Evolutionary conservation across 1,140 invertebrate genomes (phyloP), one percentile per base, ranked within the genome.

Genomic region (Drosophila bifasciata): DNA sequence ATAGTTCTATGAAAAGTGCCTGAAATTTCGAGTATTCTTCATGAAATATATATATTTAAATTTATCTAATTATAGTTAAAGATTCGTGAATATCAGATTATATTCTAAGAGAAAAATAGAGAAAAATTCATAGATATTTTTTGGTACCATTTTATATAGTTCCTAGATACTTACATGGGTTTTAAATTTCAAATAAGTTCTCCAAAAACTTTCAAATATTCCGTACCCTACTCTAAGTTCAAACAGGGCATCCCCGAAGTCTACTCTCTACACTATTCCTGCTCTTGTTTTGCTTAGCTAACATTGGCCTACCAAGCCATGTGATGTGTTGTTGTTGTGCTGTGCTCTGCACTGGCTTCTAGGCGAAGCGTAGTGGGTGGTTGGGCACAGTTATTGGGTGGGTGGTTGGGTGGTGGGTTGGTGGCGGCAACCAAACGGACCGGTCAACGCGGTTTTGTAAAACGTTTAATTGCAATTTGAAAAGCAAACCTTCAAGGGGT

Each of bases 401-500:
- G 28, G 7, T 28, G 32, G 39, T 41, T 58, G 70, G 36, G 32
- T 63, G 39, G 15, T 49, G 25, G 43, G 40, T 59, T 61, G 53
- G 49, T 62, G 51, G 51, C n/a, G n/a, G n/a, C n/a, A n/a, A 53
- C 77, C 80, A 69, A 59, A 71, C 58, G 59, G 36, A 62, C 56
- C 53, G 83, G 83, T 83, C 83, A 83, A 79, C 83, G 83, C 75
- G 83, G 83, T 86, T 86, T 86, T 86, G 83, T 88, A 88, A 88
- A 86, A 86, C 83, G 83, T 86, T 86, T 86, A 86, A 86, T 86
- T 86, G 81, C 81, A 88, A 86, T 86, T 86, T 86, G 78, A 86
- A 88, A 88, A 81, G 83, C 76, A 79, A 36, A 84, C 76, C 57
- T 63, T 52, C 57, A 51, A 55, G 62, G 56, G 19, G 13, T 39